Evolutionary conservation across 2,797 vertebrate species (phyloP).

Genomic region (Tragelaphus oryx): DNA sequence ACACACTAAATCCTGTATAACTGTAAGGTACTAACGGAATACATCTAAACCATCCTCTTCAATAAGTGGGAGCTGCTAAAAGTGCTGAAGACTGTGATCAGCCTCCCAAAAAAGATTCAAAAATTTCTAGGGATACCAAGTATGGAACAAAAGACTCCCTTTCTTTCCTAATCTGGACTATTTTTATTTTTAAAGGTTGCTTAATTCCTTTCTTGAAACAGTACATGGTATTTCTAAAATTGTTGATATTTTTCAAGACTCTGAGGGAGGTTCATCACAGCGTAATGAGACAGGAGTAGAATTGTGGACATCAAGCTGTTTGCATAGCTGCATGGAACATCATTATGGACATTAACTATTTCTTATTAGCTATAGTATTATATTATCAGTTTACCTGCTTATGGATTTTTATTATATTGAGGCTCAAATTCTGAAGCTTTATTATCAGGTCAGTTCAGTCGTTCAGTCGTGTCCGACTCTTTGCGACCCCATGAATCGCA

Average conservation of each 20-base stretch:
- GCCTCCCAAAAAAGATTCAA: conserved; percentile 91
- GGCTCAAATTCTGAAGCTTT: conserved; percentile 91
- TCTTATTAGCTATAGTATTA: conserved; percentile 92
- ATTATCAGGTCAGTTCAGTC: too few species aligned
- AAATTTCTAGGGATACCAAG: conserved; percentile 92
- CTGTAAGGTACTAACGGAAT: conserved; percentile 82
- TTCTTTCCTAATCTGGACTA: conserved; percentile 90
- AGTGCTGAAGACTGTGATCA: conserved; percentile 88
- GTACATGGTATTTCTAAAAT: conserved; percentile 90
- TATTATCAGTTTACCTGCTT: conserved; percentile 90
- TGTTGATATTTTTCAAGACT: conserved; percentile 91
- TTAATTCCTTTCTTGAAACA: conserved; percentile 94
- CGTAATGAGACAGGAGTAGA: conserved; percentile 86
- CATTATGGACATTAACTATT: conserved; percentile 93
- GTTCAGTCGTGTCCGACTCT: too few species aligned
- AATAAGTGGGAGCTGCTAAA: conserved; percentile 89
- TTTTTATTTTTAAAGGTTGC: conserved; percentile 92
- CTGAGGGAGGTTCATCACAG: conserved; percentile 89
- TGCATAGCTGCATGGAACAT: conserved; percentile 89
- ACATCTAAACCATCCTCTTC: conserved; percentile 90
- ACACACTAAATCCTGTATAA: neutral
- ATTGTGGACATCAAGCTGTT: conserved; percentile 91
- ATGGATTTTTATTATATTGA: conserved; percentile 91
- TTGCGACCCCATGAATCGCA: too few species aligned
- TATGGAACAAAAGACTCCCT: conserved; percentile 87